Conservation (phyloP, 2,797 vertebrate genomes). For the Peromyscus aztecus region DNA sequence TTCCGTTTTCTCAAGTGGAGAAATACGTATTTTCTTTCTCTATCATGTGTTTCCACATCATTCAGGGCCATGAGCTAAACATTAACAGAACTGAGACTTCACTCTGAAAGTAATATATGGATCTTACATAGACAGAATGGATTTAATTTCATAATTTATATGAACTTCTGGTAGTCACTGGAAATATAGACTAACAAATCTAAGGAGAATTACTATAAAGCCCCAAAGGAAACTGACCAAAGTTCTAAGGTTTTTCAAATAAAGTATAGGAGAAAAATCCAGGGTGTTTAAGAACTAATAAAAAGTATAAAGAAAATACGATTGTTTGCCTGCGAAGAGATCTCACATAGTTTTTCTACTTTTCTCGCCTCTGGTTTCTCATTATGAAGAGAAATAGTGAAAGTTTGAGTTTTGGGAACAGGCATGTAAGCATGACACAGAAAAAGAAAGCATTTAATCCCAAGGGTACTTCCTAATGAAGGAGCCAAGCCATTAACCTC, state of each 20-base stretch:
- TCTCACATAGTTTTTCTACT: background rate
- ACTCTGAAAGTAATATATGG: background rate
- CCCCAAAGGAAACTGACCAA: background rate
- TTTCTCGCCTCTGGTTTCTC: slow-evolving; percentile 40
- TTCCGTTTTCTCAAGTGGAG: background rate
- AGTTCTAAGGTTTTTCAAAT: slow-evolving; percentile 55
- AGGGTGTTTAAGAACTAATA: background rate
- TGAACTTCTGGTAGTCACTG: background rate
- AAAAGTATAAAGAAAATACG: background rate
- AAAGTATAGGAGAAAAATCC: background rate
- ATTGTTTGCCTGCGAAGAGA: background rate
- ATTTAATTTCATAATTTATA: slow-evolving; percentile 7
- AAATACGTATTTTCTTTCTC: slow-evolving; percentile 45
- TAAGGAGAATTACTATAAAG: background rate
- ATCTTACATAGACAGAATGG: background rate
- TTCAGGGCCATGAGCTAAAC: background rate
- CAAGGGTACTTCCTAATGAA: background rate
- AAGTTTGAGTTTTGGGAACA: background rate
- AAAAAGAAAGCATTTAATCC: background rate
- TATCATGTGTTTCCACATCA: background rate
- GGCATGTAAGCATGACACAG: background rate
- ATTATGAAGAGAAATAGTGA: slow-evolving; percentile 5
- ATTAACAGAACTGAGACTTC: slow-evolving; percentile 45
- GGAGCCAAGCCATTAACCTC: background rate
- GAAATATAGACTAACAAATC: background rate